Evolutionary conservation across 2,113 vertebrate genomes (phyloP).

Genomic region (Phalacrocorax pelagicus): DNA sequence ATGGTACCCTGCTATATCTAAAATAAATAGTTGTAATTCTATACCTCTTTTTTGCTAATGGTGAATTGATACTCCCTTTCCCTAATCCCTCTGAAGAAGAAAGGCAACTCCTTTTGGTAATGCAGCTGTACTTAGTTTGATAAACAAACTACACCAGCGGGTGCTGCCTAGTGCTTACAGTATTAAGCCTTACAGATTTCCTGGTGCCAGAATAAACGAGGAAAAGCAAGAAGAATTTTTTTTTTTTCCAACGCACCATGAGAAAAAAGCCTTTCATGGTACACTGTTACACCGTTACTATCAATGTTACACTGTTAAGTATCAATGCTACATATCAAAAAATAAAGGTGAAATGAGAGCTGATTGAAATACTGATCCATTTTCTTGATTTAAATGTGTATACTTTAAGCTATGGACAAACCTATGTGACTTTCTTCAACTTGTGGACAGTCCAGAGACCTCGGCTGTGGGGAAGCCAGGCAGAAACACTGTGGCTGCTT

Average conservation of each 20-base stretch:
- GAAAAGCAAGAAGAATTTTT: neutral
- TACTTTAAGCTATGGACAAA: neutral
- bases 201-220: neutral
- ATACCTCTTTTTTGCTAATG: neutral
- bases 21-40: neutral
- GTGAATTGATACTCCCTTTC: neutral
- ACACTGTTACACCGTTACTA: neutral
- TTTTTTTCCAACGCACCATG: neutral
- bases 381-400: neutral
- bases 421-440: neutral
- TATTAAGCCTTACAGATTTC: neutral
- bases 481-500: neutral
- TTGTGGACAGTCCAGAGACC: neutral
- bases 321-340: neutral
- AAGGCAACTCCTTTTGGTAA: neutral
- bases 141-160: neutral
- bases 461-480: accelerated
- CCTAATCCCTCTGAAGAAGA: neutral
- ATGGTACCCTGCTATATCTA: neutral
- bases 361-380: neutral
- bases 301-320: neutral
- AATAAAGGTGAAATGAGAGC: neutral
- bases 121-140: neutral
- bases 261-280: neutral
- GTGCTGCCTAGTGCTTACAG: neutral